phyloP scores from a whole-genome alignment of 2,113 vertebrate genomes.

The Tragelaphus strepsiceros region DNA sequence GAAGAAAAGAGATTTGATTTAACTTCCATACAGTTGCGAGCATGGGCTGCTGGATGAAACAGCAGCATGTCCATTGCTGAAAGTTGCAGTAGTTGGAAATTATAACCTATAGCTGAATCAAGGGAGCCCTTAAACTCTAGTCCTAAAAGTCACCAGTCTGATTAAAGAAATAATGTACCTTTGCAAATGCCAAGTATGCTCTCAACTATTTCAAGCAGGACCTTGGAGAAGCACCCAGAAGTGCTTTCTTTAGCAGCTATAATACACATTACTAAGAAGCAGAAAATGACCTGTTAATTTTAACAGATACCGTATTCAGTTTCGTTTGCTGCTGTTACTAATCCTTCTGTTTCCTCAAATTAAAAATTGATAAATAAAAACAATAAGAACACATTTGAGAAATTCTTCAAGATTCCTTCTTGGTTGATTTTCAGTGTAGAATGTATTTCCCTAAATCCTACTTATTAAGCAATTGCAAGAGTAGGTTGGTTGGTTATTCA shows the following conservation, averaged over 20 bases:
- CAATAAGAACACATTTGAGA: not conserved
- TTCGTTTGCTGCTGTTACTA: not conserved
- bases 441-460: not conserved
- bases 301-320: not conserved
- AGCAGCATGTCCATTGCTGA: rapidly evolving
- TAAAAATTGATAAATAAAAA: not conserved
- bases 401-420: not conserved
- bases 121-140: not conserved
- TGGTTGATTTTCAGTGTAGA: constrained; percentile 13
- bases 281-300: constrained; percentile 22
- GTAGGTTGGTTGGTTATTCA: not conserved
- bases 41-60: not conserved
- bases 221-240: not conserved
- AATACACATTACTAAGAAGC: constrained; percentile 5
- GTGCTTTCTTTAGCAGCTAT: not conserved
- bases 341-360: constrained; percentile 4
- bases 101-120: not conserved
- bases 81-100: not conserved
- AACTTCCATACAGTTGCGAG: not conserved
- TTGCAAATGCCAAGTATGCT: not conserved
- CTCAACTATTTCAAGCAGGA: not conserved
- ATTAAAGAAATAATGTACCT: not conserved
- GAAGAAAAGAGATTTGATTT: not conserved
- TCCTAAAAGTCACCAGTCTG: not conserved
- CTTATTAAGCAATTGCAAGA: not conserved